Evolutionary conservation across 1,140 invertebrate genomes (phyloP).

Genomic region (Drosophila kurseongensis): DNA sequence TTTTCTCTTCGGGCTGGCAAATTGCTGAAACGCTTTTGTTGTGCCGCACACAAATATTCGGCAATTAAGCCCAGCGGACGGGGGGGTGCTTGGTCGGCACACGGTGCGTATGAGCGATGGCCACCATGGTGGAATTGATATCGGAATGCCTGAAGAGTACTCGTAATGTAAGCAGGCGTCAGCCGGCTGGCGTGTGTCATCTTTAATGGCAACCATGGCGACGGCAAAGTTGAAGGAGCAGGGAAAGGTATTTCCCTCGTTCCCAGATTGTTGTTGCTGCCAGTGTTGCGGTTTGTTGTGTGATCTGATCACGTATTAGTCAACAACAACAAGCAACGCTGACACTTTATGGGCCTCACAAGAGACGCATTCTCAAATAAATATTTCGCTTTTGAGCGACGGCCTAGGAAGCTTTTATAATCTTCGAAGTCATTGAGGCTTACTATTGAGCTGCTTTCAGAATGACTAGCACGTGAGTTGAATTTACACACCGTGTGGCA

Average conservation of each 20-base stretch:
- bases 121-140: constrained; percentile 36
- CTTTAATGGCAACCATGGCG: constrained; percentile 73
- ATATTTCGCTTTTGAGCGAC: constrained; percentile 14
- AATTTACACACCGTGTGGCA: constrained; percentile 1
- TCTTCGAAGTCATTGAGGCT: constrained; percentile 8
- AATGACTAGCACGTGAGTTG: constrained; percentile 14
- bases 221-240: constrained; percentile 24
- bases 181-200: constrained; percentile 73
- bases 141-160: constrained; percentile 59
- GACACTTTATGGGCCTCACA: constrained; percentile 10
- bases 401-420: constrained; percentile 15
- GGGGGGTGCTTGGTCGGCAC: constrained; percentile 3
- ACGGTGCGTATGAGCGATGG: constrained; percentile 51
- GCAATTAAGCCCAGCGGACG: constrained; percentile 57
- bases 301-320: constrained; percentile 46
- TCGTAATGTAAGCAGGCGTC: constrained; percentile 75
- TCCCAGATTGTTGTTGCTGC: constrained; percentile 12
- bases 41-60: constrained; percentile 60
- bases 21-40: constrained; percentile 7
- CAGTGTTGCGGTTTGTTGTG: constrained; percentile 49
- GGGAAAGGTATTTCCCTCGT: constrained; percentile 29
- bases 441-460: constrained; percentile 3
- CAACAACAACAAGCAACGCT: constrained; percentile 2
- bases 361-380: constrained; percentile 20
- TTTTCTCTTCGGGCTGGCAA: constrained; percentile 4